phyloP scores from a whole-genome alignment of 2,888 invertebrate species.

The Apamea sordens region DNA sequence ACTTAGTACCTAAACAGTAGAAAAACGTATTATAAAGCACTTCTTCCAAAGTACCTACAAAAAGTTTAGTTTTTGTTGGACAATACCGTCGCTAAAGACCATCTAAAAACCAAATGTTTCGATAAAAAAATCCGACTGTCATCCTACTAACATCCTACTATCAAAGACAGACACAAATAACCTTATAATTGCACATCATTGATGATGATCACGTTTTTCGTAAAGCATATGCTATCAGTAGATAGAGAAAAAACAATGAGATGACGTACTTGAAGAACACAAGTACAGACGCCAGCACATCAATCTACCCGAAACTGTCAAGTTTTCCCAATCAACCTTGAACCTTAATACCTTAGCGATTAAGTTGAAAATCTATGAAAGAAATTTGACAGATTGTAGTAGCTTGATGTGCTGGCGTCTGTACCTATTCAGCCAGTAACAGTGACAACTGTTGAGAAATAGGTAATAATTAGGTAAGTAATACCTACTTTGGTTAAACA shows the following conservation, averaged over 20 bases:
- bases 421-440: too few relatives aligned
- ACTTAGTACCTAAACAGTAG: background rate
- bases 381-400: too few relatives aligned
- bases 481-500: background rate
- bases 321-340: too few relatives aligned
- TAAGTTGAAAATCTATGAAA: too few relatives aligned
- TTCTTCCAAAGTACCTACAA: background rate
- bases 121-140: constrained; percentile 37
- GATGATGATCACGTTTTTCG: constrained; percentile 37
- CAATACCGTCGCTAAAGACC: constrained; percentile 30
- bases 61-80: constrained; percentile 10
- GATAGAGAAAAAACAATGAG: constrained; percentile 5
- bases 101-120: background rate
- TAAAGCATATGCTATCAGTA: constrained; percentile 26
- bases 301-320: too few relatives aligned
- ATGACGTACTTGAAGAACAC: constrained; percentile 12
- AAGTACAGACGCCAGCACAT: background rate
- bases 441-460: too few relatives aligned
- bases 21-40: background rate
- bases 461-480: too few relatives aligned
- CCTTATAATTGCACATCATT: constrained; percentile 23
- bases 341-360: too few relatives aligned
- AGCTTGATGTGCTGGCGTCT: too few relatives aligned
- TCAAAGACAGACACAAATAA: constrained; percentile 20
- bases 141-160: constrained; percentile 28